phyloP scores from a whole-genome alignment of 2,797 vertebrate species.

The Gorsachius magnificus region DNA sequence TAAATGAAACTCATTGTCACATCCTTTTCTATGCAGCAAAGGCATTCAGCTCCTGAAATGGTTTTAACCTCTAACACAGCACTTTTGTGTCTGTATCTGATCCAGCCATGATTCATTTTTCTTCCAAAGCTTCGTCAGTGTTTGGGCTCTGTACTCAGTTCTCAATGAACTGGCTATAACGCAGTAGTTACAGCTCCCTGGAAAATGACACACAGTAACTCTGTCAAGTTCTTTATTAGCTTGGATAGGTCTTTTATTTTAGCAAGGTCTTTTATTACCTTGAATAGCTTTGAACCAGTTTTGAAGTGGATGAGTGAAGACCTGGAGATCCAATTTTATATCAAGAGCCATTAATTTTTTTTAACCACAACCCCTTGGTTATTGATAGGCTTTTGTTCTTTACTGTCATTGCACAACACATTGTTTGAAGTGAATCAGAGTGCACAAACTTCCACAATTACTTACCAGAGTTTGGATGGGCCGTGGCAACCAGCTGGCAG shows the following conservation, averaged over 20 bases:
- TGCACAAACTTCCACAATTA: background rate
- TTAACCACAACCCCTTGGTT: conserved; percentile 38
- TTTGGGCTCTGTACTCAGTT: conserved; percentile 66
- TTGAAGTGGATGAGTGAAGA: conserved; percentile 63
- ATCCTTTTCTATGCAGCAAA: conserved; percentile 37
- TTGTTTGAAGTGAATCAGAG: background rate
- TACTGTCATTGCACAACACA: background rate
- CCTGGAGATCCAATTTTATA: conserved; percentile 29
- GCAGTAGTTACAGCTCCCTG: conserved; percentile 63
- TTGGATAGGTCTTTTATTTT: conserved; percentile 70
- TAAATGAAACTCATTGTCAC: conserved; percentile 64
- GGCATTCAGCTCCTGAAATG: conserved; percentile 28
- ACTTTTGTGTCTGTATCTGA: conserved; percentile 45
- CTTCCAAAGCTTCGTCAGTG: conserved; percentile 16
- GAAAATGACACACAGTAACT: conserved; percentile 69
- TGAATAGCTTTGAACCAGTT: conserved; percentile 41
- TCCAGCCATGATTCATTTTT: conserved; percentile 39
- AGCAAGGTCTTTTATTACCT: conserved; percentile 70
- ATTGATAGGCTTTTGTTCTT: conserved; percentile 48
- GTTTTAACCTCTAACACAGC: conserved; percentile 59
- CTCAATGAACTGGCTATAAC: conserved; percentile 68
- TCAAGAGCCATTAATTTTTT: conserved; percentile 14
- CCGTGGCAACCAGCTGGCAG: background rate
- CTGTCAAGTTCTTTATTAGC: conserved; percentile 74
- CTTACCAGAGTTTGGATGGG: background rate